Evolutionary conservation across 2,113 vertebrate species (phyloP).

Genomic region (Equus przewalskii): DNA sequence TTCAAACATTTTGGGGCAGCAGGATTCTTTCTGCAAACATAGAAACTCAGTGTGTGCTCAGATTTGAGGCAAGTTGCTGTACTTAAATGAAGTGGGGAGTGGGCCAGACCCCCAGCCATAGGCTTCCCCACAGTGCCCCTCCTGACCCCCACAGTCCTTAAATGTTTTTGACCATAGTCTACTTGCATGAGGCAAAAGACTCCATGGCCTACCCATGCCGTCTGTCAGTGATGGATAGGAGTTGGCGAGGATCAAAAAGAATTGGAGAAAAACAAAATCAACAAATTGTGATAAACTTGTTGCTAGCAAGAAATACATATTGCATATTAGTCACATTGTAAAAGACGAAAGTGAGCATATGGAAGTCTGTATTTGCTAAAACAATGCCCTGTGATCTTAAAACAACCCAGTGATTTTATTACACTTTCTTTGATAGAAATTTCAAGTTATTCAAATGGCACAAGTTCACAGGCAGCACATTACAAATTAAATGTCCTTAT

Average conservation of each 20-base stretch:
- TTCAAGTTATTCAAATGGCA: slow-evolving; percentile 54
- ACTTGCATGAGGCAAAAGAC: not conserved
- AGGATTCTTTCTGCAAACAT: slow-evolving; percentile 36
- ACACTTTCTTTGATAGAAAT: slow-evolving; percentile 15
- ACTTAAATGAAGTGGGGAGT: not conserved
- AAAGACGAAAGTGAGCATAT: not conserved
- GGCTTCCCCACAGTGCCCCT: not conserved
- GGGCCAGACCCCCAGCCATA: too few species aligned
- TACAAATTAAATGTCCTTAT: slow-evolving; percentile 26
- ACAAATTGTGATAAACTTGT: not conserved
- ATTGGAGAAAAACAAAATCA: slow-evolving; percentile 10
- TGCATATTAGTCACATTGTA: slow-evolving; percentile 8
- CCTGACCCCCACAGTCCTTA: not conserved
- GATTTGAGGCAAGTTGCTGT: not conserved
- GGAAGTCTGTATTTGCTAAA: not conserved
- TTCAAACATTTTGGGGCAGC: slow-evolving; percentile 18
- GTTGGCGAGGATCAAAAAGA: not conserved
- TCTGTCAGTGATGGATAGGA: not conserved
- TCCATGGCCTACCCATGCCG: not conserved
- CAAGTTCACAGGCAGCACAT: slow-evolving; percentile 45
- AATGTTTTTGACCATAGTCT: not conserved
- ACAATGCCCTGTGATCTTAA: slow-evolving; percentile 41
- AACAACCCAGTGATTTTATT: slow-evolving; percentile 62
- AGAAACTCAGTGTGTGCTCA: not conserved
- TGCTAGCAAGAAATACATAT: slow-evolving; percentile 30